A percentile compares a stretch with the other conserved stretches of the same genome.
Conservation (phyloP, 2,797 vertebrate species). For the Crypturellus tataupa region DNA sequence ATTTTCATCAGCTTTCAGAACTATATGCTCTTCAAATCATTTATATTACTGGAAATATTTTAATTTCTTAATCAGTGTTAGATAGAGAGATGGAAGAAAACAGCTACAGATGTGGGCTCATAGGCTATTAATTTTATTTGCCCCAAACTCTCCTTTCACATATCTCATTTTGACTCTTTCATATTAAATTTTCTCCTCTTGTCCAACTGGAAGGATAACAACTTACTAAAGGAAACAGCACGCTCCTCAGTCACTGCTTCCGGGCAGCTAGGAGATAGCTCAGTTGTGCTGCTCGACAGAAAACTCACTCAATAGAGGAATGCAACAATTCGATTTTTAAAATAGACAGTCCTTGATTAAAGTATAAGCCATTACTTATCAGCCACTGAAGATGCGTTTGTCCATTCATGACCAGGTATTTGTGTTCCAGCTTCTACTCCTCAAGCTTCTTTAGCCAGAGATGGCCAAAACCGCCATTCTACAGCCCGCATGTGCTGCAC, state of each 20-base stretch:
- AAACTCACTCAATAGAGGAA: neutral
- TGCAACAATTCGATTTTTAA: too few relatives aligned
- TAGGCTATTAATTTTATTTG: neutral
- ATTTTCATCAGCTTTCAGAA: neutral
- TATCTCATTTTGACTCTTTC: neutral
- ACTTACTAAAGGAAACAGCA: too few relatives aligned
- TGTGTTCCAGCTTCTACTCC: neutral
- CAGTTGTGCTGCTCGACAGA: neutral
- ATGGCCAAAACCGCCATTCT: neutral
- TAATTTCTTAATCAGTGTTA: neutral
- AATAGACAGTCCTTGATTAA: too few relatives aligned
- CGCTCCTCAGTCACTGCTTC: neutral
- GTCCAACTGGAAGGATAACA: too few relatives aligned
- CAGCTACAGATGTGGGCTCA: neutral
- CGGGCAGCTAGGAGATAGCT: neutral
- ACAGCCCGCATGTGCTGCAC: too few relatives aligned
- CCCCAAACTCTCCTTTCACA: neutral
- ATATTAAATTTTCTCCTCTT: neutral
- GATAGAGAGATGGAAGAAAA: neutral
- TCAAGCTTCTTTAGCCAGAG: neutral
- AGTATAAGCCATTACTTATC: too few relatives aligned
- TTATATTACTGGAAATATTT: neutral
- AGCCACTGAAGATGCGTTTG: neutral
- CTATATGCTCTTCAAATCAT: neutral
- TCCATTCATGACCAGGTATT: neutral